Conservation (phyloP, 2,888 invertebrate genomes). For the Tenthredo notha region DNA sequence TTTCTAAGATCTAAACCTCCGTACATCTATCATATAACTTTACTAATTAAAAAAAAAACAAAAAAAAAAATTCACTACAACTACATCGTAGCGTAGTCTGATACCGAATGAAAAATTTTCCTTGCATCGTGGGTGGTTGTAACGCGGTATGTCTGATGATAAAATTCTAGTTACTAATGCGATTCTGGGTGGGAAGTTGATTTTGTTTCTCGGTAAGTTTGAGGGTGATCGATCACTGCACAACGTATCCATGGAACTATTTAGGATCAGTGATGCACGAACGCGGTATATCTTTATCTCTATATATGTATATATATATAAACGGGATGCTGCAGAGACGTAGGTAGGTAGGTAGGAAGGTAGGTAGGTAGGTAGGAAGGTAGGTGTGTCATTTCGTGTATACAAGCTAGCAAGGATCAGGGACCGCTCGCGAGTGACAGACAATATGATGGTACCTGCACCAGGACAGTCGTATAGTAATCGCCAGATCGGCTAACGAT, state of each 20-base stretch:
- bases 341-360: no score
- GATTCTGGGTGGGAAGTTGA: conserved; percentile 62
- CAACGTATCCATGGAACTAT: conserved; percentile 63
- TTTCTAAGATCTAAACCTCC: not conserved
- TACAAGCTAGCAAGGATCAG: conserved; percentile 7
- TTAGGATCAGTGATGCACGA: conserved; percentile 40
- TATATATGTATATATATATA: not conserved
- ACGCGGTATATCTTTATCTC: conserved; percentile 33
- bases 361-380: not conserved
- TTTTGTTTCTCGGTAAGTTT: conserved; percentile 70
- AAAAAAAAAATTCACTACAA: not conserved
- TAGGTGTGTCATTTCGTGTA: conserved; percentile 16
- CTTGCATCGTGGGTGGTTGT: conserved; percentile 40
- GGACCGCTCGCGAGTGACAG: conserved; percentile 27
- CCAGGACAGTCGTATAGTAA: not conserved
- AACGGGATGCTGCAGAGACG: not conserved
- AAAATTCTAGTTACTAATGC: conserved; percentile 69
- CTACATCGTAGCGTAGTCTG: not conserved
- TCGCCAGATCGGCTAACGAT: conserved; percentile 64
- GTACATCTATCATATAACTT: not conserved
- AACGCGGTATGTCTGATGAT: conserved; percentile 55
- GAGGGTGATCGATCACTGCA: conserved; percentile 75
- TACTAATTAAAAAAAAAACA: not conserved
- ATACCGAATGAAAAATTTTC: no score
- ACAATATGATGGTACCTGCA: conserved; percentile 51